Base-by-base conservation (phyloP, 2,113 vertebrate genomes). In the Chascanopsetta lugubris region DNA sequence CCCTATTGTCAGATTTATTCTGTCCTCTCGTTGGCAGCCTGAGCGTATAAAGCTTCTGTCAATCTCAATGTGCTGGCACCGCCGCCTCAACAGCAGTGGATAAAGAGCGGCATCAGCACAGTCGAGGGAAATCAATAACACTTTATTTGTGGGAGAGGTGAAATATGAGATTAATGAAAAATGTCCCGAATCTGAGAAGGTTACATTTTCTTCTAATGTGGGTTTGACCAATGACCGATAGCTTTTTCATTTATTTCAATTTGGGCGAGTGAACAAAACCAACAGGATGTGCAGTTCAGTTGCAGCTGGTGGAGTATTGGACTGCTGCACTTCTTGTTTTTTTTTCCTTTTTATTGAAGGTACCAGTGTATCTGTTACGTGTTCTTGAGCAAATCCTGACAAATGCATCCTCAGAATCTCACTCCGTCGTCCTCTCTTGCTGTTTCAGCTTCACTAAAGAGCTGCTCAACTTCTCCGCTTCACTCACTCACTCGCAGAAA, bases 101-200 rank as follows among this genome's bases (percentile, higher is more conserved):
- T 49, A 69, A 66, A 80, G 75, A 72, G 63, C 24, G 11, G 50
- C 63, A 69, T 84, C 72, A 74, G 73, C 56, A 48, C 42, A 70
- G 42, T 29, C 15, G 5, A 29, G 43, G 11, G 67, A 82, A 86
- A 83, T 83, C 83, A 85, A 87, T 86, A 73, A 49, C 62, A 60
- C 69, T 85, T 79, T 73, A 80, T 75, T 78, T 66, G 53, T 50
- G 55, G 34, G 48, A 22, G 64, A 83, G 49, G 48, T 67, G 61
- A 80, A 80, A 80, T 73, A 69, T 80, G 56, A 80, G 56, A 62
- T 78, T 45, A 54, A 79, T 75, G 77, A 77, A 84, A 81, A 54
- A 75, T 40, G 58, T 75, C 61, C 64, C 34, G 24, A 74, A 78
- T 74, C 54, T 66, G 21, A 80, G 64, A 60, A 70, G 71, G 50